phyloP scores from a whole-genome alignment of 2,797 vertebrate genomes.

The Hoplostethus mediterraneus region DNA sequence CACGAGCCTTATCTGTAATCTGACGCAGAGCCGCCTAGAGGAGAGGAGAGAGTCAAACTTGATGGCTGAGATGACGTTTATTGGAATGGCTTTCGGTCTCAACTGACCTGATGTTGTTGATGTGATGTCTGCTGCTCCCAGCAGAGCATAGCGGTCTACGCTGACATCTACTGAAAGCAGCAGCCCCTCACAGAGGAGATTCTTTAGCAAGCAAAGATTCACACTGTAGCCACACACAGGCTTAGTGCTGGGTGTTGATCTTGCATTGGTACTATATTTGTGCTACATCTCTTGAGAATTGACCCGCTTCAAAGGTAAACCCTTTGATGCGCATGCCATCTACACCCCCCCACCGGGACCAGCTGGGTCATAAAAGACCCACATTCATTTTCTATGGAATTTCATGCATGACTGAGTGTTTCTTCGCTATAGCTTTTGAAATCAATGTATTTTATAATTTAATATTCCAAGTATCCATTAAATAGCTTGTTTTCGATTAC shows the following conservation, averaged over 20 bases:
- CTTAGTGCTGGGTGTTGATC: conserved; percentile 60
- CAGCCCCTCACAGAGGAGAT: conserved; percentile 30
- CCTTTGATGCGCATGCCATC: too few species aligned
- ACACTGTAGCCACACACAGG: conserved; percentile 53
- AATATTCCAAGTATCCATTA: too few species aligned
- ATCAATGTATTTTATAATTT: too few species aligned
- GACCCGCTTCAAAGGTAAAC: background rate
- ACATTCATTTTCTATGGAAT: too few species aligned
- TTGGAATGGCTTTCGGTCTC: background rate
- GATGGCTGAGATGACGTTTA: background rate
- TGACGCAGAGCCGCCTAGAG: conserved; percentile 94
- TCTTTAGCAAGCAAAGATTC: conserved; percentile 55
- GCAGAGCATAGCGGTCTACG: conserved; percentile 22
- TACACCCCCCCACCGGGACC: too few species aligned
- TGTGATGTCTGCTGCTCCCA: conserved; percentile 35
- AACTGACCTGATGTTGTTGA: background rate
- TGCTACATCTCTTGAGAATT: background rate
- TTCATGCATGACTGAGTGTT: too few species aligned
- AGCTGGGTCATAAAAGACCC: too few species aligned
- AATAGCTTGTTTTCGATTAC: too few species aligned
- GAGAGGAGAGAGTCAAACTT: background rate
- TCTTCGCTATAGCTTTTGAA: too few species aligned
- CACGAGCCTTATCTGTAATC: conserved; percentile 98
- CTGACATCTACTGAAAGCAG: conserved; percentile 42
- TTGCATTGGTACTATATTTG: conserved; percentile 6